Conservation (phyloP, 2,113 vertebrate genomes). For the Etheostoma spectabile region DNA sequence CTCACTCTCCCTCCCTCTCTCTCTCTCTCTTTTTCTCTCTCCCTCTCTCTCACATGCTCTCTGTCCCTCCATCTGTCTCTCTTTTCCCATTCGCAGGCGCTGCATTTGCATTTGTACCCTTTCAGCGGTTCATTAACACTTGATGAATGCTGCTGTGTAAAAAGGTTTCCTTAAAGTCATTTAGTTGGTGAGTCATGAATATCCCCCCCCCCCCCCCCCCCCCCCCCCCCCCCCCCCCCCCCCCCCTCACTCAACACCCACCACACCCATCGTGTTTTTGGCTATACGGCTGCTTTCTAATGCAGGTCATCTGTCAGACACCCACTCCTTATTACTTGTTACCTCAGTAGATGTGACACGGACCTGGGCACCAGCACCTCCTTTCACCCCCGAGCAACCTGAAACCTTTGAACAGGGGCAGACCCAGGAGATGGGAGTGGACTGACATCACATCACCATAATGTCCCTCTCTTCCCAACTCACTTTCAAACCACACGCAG, state of each 20-base stretch:
- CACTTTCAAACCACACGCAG: conserved; percentile 14
- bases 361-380: conserved; percentile 31
- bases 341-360: conserved; percentile 45
- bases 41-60: neutral
- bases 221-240: conserved; percentile 38
- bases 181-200: conserved; percentile 72
- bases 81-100: conserved; percentile 32
- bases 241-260: neutral
- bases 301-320: conserved; percentile 69
- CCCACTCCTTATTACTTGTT: conserved; percentile 69
- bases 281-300: conserved; percentile 44
- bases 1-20: conserved; percentile 12
- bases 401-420: conserved; percentile 54
- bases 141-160: conserved; percentile 74
- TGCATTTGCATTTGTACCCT: conserved; percentile 73
- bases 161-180: conserved; percentile 76
- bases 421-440: conserved; percentile 29
- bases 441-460: conserved; percentile 35
- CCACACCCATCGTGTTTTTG: conserved; percentile 42
- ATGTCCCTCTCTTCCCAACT: conserved; percentile 13
- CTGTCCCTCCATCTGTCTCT: conserved; percentile 57
- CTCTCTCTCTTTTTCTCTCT: neutral
- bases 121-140: conserved; percentile 76
- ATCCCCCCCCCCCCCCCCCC: conserved; percentile 53
- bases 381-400: conserved; percentile 49